A percentile compares a stretch with the other conserved stretches of the same genome.
phyloP scores from a whole-genome alignment of 1,140 invertebrate genomes.

The Drosophila novamexicana region DNA sequence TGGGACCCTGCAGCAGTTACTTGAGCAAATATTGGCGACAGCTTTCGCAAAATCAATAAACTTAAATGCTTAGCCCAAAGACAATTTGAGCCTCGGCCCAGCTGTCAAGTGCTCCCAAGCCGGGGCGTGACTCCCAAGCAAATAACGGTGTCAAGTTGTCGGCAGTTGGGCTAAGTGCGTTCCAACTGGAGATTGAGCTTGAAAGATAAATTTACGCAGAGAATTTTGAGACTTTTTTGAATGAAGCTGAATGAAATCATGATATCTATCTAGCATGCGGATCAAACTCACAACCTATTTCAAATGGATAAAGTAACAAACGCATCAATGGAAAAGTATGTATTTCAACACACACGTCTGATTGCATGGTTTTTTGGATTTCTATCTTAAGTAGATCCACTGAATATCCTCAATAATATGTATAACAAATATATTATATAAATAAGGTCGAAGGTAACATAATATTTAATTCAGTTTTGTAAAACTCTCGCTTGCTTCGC shows the following conservation, averaged over 20 bases:
- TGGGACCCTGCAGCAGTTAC: not conserved
- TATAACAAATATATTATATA: too few relatives aligned
- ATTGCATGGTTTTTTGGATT: too few relatives aligned
- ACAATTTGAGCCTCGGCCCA: conserved; percentile 18
- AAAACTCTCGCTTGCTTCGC: too few relatives aligned
- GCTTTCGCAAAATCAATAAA: conserved; percentile 57
- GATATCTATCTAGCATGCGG: not conserved
- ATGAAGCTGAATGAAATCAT: not conserved
- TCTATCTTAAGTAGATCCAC: too few relatives aligned
- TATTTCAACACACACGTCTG: too few relatives aligned
- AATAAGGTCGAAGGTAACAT: too few relatives aligned
- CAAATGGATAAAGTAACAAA: too few relatives aligned
- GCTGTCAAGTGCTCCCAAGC: conserved; percentile 7
- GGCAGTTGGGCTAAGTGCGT: conserved; percentile 30
- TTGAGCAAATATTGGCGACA: conserved; percentile 21
- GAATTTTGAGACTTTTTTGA: not conserved
- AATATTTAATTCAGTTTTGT: too few relatives aligned
- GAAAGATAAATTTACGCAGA: conserved; percentile 19
- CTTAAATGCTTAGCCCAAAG: conserved; percentile 47
- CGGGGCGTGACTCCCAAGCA: not conserved
- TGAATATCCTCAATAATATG: too few relatives aligned
- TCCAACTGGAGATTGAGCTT: conserved; percentile 31
- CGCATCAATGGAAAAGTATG: too few relatives aligned
- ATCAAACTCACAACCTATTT: too few relatives aligned
- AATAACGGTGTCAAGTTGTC: not conserved